A percentile compares a stretch with the other conserved stretches of the same genome.
Conservation (phyloP, 2,888 invertebrate genomes). For the Synergus itoensis region DNA sequence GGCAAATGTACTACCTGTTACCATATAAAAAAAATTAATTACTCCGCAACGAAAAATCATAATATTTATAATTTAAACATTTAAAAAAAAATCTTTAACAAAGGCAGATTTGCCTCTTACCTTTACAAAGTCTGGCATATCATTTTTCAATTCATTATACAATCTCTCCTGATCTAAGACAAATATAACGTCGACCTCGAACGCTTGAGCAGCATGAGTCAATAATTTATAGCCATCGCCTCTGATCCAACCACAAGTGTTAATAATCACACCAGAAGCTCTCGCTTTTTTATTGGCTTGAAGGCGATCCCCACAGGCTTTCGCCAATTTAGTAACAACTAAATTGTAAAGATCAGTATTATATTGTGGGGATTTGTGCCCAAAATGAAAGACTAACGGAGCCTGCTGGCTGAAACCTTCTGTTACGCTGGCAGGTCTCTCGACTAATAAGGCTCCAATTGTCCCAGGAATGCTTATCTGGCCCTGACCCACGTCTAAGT, state of each 20-base stretch:
- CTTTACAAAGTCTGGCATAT: conserved; percentile 96
- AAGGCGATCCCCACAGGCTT: conserved; percentile 90
- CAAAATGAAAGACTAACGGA: conserved; percentile 96
- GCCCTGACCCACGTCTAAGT: conserved; percentile 97
- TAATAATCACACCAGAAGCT: conserved; percentile 94
- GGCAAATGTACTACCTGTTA: conserved; percentile 86
- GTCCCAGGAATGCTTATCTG: conserved; percentile 95
- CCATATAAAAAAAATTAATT: conserved; percentile 86
- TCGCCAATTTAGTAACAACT: conserved; percentile 90
- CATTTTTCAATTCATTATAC: conserved; percentile 95
- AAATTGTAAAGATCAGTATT: conserved; percentile 93
- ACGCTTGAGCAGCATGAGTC: conserved; percentile 93
- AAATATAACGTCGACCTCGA: conserved; percentile 97
- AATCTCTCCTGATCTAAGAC: conserved; percentile 97
- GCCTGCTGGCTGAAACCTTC: conserved; percentile 97
- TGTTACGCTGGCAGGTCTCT: conserved; percentile 95
- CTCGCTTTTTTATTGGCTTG: conserved; percentile 93
- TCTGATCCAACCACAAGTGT: conserved; percentile 99
- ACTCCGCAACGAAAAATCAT: not conserved
- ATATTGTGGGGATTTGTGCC: conserved; percentile 87
- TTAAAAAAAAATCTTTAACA: too few relatives aligned
- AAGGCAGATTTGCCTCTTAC: conserved; percentile 77
- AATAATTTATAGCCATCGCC: conserved; percentile 93
- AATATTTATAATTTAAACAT: too few relatives aligned
- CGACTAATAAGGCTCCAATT: conserved; percentile 92